Evolutionary conservation across 2,113 vertebrate species (phyloP).

Genomic region (Shinisaurus crocodilurus): DNA sequence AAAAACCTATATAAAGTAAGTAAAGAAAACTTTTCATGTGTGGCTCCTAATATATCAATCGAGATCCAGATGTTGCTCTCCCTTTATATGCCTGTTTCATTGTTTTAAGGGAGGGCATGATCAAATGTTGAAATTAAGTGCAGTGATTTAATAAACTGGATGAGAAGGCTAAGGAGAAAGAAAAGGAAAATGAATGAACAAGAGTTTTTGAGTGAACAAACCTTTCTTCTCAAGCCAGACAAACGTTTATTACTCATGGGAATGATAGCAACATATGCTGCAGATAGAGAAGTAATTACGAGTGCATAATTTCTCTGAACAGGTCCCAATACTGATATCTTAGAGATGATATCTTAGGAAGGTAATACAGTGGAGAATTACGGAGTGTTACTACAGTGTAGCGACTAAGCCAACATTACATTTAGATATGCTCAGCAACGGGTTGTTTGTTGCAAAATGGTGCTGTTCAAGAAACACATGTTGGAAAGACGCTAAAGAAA

Average conservation of each 20-base stretch:
- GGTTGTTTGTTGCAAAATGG: conserved; percentile 54
- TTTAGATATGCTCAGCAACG: conserved; percentile 56
- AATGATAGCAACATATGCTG: conserved; percentile 35
- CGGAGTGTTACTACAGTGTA: not conserved
- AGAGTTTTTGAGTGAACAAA: conserved; percentile 51
- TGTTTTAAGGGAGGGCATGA: conserved; percentile 56
- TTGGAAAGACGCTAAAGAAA: not conserved
- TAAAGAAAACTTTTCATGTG: conserved; percentile 58
- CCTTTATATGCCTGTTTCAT: conserved; percentile 46
- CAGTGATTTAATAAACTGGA: conserved; percentile 68
- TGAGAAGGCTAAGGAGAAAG: not conserved
- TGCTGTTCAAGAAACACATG: conserved; percentile 6
- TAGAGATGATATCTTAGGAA: conserved; percentile 24
- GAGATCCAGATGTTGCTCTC: conserved; percentile 69
- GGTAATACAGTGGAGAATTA: conserved; percentile 52
- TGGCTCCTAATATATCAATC: conserved; percentile 29
- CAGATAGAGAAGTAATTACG: conserved; percentile 16
- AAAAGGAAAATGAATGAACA: conserved; percentile 3
- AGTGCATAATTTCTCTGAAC: conserved; percentile 25
- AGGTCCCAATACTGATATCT: conserved; percentile 25
- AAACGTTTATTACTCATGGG: conserved; percentile 23
- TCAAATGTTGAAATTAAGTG: conserved; percentile 61
- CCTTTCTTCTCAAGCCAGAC: conserved; percentile 58
- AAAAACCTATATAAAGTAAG: conserved; percentile 51
- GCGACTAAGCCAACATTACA: conserved; percentile 46